Conservation (phyloP, 2,113 vertebrate genomes). For the human (Homo sapiens) region GRCh38 chr2:214528501-214529000, state of each 20-base stretch:
- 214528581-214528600: not conserved
- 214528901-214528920: not conserved
- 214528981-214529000: not conserved
- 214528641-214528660: not conserved
- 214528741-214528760: not conserved
- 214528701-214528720: not conserved
- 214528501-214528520: not conserved
- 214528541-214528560: conserved; percentile 15
- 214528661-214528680: not conserved
- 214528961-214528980: not conserved
- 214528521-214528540: conserved; percentile 35
- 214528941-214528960: not conserved
- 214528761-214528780: not conserved
- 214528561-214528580: not conserved
- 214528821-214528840: not conserved
- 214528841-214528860: not conserved
- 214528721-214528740: not conserved
- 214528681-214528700: not conserved
- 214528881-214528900: not conserved
- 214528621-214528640: not conserved
- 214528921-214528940: not conserved
- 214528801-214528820: not conserved
- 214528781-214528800: not conserved
- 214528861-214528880: not conserved
- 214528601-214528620: not conserved